Base-by-base conservation (phyloP, 2,888 invertebrate genomes). In the Amphipoea oculea region DNA sequence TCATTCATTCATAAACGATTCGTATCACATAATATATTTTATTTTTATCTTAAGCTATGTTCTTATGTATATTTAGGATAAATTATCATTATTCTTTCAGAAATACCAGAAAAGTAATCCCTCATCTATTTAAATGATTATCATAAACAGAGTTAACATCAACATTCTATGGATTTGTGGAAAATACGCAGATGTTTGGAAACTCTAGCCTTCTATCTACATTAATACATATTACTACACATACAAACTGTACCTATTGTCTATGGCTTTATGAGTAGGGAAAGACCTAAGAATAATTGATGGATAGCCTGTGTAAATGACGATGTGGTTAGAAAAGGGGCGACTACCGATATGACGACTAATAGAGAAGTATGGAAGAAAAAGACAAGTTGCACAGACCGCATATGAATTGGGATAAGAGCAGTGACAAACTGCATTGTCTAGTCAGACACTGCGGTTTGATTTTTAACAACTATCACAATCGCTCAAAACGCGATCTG, bases 1-100 rank as follows among this genome's bases (percentile, higher is more conserved):
- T 11, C 9, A 36, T 65, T 71, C 45, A 78, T 78, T 71, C 66
- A 48, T 73, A 54, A 62, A 71, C 7, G 20, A 36, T 14, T 51
- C 0, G 4, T 20, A n/a, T 23, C 23, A 6, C 17, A 66, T 48
- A 48, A 48, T 48, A 12, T 60, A 14, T 29, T 36, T 57, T 40
- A 48, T 67, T 17, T 71, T 17, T 6, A 14, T 23, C 2, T 23
- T 29, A 20, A 42, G 12, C 20, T 42, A 29, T 29, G 42, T 29
- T 42, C 9, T 4, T 51, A 36, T 36, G 20, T 12, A 29, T 23
- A 69, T 51, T 23, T 7, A 51, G 14, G 51, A 23, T 36, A 51
- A 14, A 14, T 51, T 4, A 23, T 51, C 7, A 51, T 36, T 70
- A 51, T 36, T 36, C 7, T 57, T 36, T 6, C 11, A 14, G 14